These are phyloP conservation scores for Cryptoleucopteryx plumbea DNA, from an alignment of 2,113 vertebrate species.

Conservation along the genomic window DNA sequence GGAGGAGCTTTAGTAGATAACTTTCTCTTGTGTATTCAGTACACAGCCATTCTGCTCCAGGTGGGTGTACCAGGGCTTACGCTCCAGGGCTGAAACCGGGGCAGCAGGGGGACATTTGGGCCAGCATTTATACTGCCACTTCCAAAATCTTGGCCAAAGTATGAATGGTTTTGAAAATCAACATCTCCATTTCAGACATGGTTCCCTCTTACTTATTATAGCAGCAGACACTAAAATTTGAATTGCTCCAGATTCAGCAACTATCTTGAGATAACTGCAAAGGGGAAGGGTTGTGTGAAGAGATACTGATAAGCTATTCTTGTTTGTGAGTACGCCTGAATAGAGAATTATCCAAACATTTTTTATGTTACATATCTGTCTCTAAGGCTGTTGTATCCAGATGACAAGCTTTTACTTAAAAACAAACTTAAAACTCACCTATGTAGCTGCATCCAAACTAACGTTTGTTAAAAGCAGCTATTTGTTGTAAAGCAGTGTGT, in stretches of 20 bases:
- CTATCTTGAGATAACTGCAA: neutral
- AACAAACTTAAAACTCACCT: neutral
- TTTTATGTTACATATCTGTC: neutral
- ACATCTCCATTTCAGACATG: neutral
- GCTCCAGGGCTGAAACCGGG: neutral
- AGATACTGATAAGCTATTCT: neutral
- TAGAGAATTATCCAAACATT: neutral
- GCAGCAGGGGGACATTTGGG: neutral
- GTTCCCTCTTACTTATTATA: neutral
- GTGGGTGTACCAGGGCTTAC: neutral
- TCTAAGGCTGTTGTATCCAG: neutral
- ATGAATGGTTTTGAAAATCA: neutral
- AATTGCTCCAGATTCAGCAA: neutral
- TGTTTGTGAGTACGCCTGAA: neutral
- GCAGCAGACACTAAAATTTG: neutral
- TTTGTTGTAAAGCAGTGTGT: neutral
- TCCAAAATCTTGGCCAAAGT: neutral
- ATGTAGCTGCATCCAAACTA: neutral
- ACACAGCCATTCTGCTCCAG: neutral
- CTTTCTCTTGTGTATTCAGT: neutral
- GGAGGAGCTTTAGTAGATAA: neutral
- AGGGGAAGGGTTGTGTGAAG: neutral
- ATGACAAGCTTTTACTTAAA: neutral
- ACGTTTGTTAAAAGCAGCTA: neutral
- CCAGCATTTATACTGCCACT: neutral